phyloP scores from a whole-genome alignment of 2,888 invertebrate genomes.

The Tetropium fuscum region DNA sequence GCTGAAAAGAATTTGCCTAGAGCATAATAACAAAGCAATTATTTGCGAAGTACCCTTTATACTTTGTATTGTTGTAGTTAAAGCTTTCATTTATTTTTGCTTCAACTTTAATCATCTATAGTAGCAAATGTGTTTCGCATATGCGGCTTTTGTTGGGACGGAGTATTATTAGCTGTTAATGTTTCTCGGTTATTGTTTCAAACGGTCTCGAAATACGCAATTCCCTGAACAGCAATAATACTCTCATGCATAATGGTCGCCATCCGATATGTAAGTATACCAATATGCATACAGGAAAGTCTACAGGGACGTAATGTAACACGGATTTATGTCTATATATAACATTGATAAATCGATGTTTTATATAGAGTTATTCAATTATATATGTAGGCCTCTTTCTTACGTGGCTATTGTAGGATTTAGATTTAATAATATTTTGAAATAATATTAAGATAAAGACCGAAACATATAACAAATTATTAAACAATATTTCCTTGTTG shows the following conservation, averaged over 20 bases:
- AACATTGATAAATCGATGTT: too few species aligned
- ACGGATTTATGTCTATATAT: too few species aligned
- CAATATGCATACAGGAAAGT: too few species aligned
- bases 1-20: neutral
- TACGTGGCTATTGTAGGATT: too few species aligned
- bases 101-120: slow-evolving; percentile 3
- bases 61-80: neutral
- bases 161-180: neutral
- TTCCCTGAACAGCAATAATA: slow-evolving; percentile 1
- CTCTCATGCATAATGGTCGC: slow-evolving; percentile 1
- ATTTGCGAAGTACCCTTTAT: neutral
- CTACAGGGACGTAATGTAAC: too few species aligned
- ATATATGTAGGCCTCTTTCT: too few species aligned
- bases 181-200: slow-evolving; percentile 3
- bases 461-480: too few species aligned
- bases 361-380: too few species aligned
- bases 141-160: neutral
- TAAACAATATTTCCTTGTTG: too few species aligned
- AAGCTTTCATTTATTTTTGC: neutral
- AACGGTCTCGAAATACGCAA: neutral
- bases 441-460: too few species aligned
- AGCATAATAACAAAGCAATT: slow-evolving; percentile 1
- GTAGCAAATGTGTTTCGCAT: slow-evolving; percentile 7
- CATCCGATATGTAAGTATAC: too few species aligned
- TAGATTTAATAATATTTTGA: too few species aligned